Percentiles rank a stretch among this genome's conserved stretches.
Conservation (phyloP, 1,140 invertebrate species). For the Scaptomyza pallida region DNA sequence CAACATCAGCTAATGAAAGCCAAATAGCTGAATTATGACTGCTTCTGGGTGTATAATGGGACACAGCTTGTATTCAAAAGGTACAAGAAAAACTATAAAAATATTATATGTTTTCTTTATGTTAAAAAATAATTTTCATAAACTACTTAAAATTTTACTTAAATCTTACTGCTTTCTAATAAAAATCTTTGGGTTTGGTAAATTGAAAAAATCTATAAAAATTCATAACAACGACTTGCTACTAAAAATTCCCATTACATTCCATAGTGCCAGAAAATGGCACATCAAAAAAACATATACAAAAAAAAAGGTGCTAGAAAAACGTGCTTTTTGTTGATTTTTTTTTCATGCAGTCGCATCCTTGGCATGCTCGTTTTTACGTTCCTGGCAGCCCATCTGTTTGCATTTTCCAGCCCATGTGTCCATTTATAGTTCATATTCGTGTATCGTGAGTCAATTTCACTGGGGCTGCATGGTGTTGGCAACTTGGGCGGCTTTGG, state of each 20-base stretch:
- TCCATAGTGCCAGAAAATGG: conserved; percentile 48
- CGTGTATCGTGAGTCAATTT: conserved; percentile 58
- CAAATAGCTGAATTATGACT: conserved; percentile 77
- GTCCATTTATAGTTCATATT: conserved; percentile 64
- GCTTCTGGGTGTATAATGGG: conserved; percentile 19
- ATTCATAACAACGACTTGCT: too few species aligned
- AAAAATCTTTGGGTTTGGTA: too few species aligned
- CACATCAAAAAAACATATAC: conserved; percentile 36
- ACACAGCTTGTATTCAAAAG: neutral
- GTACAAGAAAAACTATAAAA: neutral
- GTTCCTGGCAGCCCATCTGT: neutral
- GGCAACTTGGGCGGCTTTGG: conserved; percentile 52
- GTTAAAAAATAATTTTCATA: too few species aligned
- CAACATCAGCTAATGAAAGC: conserved; percentile 72
- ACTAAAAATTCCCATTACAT: neutral
- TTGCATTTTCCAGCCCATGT: conserved; percentile 35
- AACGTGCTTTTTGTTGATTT: conserved; percentile 50
- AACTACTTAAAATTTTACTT: too few species aligned
- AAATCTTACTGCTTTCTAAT: too few species aligned
- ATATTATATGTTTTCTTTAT: too few species aligned
- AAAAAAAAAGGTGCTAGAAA: conserved; percentile 60
- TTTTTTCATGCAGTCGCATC: conserved; percentile 26
- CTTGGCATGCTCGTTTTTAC: conserved; percentile 1
- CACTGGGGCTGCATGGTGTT: conserved; percentile 24
- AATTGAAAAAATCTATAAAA: too few species aligned